Evolutionary conservation across 2,797 vertebrate genomes (phyloP), one percentile per base, ranked within the genome.

Genomic region (Craterocephalus amniculus): DNA sequence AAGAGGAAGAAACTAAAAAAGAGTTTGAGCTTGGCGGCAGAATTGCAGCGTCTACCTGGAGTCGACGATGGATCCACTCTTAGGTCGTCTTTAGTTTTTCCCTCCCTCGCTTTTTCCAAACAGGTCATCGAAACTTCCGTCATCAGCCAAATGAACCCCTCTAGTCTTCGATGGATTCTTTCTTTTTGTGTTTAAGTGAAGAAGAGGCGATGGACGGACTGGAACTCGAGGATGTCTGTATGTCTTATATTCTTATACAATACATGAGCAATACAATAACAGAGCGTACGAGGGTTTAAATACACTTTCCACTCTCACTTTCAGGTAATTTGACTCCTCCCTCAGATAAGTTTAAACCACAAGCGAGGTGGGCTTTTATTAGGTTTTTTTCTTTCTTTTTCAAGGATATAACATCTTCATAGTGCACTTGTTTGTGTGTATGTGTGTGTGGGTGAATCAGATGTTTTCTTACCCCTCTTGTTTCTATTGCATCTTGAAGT

Each of bases 241-340:
- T 7, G 63, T 72, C 70, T 77, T 70, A 14, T 73, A 54, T 81
- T 75, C 77, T 90, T 89, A 59, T 80, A 77, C 72, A 78, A 82
- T 78, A 83, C 79, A 84, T 76, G 85, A 95, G 94, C 94, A 95
- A 95, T 95, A 95, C 90, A 79, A 72, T 83, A 77, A 75, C 34
- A 85, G 79, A 85, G 86, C 70, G 40, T 67, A 76, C 65, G 83
- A 84, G 80, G 70, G 72, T 74, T 75, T 38, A 68, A 1, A 4
- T 74, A 85, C 82, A 79, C 67, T 80, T 83, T 83, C 72, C 88
- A 89, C 84, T 92, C 80, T 90, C 88, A 91, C 89, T 85, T 92
- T 94, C 93, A 95, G 93, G 93, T 95, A 93, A 88, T 81, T 79
- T 83, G 80, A 69, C 76, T 86, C 73, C 62, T 76, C 64, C 32